These are phyloP conservation scores for Lepidurus arcticus DNA, from an alignment of 1,140 invertebrate genomes.

Conservation along the genomic window DNA sequence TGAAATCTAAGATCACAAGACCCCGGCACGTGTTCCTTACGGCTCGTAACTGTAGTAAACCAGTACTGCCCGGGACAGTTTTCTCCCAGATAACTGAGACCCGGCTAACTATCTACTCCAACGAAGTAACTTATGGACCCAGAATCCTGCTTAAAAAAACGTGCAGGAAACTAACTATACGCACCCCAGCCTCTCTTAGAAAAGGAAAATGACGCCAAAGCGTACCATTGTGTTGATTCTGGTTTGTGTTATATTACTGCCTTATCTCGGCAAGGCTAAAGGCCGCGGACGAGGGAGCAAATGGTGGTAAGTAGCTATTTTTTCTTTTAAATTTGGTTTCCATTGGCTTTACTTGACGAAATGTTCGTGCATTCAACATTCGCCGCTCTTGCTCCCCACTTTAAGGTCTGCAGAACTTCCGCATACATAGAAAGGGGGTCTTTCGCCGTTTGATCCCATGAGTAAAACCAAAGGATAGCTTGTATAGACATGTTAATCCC, in stretches of 20 bases:
- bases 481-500: too few species aligned
- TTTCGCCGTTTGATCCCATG: too few species aligned
- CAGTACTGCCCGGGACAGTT: not conserved
- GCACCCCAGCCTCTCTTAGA: not conserved
- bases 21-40: not conserved
- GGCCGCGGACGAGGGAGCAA: conserved; percentile 43
- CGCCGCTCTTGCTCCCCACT: too few species aligned
- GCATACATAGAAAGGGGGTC: too few species aligned
- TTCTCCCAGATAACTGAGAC: not conserved
- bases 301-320: conserved; percentile 43
- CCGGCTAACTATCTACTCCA: not conserved
- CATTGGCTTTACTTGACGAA: too few species aligned
- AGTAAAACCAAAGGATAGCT: too few species aligned
- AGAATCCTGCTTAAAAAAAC: not conserved
- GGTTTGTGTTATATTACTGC: conserved; percentile 38
- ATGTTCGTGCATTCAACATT: too few species aligned
- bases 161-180: not conserved
- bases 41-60: not conserved
- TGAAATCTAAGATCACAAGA: not conserved
- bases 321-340: not conserved
- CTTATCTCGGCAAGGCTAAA: conserved; percentile 38
- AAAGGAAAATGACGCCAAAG: conserved; percentile 29
- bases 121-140: not conserved
- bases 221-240: conserved; percentile 33
- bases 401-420: too few species aligned